Conservation (phyloP, 23 tunicate species). For the Phallusia fumigata region DNA sequence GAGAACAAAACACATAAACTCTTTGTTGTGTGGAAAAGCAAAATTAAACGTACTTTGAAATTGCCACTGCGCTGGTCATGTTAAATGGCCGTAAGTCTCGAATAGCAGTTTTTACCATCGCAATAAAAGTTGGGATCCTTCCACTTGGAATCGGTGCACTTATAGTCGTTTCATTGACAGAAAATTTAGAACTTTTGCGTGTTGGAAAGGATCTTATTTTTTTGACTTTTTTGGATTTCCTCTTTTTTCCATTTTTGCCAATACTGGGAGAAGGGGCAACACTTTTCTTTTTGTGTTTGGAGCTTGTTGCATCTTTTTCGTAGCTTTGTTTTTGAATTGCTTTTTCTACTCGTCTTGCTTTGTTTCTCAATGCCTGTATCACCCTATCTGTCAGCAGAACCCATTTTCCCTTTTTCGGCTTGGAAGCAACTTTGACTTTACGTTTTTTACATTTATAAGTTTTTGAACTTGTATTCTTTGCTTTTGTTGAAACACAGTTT, state of each 20-base stretch:
- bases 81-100: slow-evolving; percentile 66
- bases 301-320: not conserved
- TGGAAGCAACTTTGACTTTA: not conserved
- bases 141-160: slow-evolving; percentile 52
- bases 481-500: not conserved
- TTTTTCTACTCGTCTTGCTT: not conserved
- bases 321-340: slow-evolving; percentile 9
- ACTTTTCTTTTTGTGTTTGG: not conserved
- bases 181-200: not conserved
- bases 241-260: too few species aligned
- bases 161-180: not conserved
- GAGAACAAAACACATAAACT: not conserved
- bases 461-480: not conserved
- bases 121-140: slow-evolving; percentile 61
- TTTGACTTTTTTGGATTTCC: not conserved
- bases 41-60: slow-evolving; percentile 56
- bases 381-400: not conserved
- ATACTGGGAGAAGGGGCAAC: not conserved
- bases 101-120: slow-evolving; percentile 91
- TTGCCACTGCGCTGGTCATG: slow-evolving; percentile 52
- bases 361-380: not conserved
- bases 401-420: not conserved
- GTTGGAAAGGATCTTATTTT: not conserved
- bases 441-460: not conserved
- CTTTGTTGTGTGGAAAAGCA: too few species aligned